Evolutionary conservation across 2,113 vertebrate species (phyloP), one percentile per base, ranked within the genome.

Genomic region (Anser brachyrhynchus): DNA sequence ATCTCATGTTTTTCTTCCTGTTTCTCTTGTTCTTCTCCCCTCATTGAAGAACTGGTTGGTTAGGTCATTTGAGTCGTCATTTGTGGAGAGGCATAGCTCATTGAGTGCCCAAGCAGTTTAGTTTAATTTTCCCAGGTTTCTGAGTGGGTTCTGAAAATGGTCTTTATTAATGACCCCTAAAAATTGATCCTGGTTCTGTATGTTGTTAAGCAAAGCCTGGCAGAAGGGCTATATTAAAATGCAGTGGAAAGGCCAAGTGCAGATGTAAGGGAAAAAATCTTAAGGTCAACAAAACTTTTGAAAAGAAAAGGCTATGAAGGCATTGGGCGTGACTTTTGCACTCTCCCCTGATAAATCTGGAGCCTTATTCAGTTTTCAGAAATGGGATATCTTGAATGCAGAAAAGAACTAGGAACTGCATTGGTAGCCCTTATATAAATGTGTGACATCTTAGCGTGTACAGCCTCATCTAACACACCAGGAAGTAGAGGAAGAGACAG

Each of bases 121-220:
- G 87, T 89, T 95, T 90, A 74, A 92, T 92, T 84, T 95, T 92
- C 43, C 25, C 29, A 75, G 65, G 69, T 93, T 93, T 93, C 73
- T 72, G 85, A 86, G 75, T 80, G 66, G 28, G 20, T 89, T 92
- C 57, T 92, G 37, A 78, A 92, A 93, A 70, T 87, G 69, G 16
- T 89, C 69, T 93, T 96, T 92, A 75, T 44, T 91, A 87, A 86
- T 77, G 89, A 84, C 78, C 57, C 61, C 84, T 90, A 84, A 90
- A 92, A 84, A 90, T 49, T 84, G 57, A 84, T 75, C 46, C 65
- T 61, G 73, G 31, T 87, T 93, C 52, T 94, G 6, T 73, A 41
- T n/a, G 37, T 74, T 93, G 25, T 81, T 84, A 84, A 89, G 55
- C 51, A 95, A 93, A 92, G 61, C 31, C 57, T 74, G 17, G 59